phyloP scores from a whole-genome alignment of 2,113 vertebrate genomes.

The Neolamprologus sp. region DNA sequence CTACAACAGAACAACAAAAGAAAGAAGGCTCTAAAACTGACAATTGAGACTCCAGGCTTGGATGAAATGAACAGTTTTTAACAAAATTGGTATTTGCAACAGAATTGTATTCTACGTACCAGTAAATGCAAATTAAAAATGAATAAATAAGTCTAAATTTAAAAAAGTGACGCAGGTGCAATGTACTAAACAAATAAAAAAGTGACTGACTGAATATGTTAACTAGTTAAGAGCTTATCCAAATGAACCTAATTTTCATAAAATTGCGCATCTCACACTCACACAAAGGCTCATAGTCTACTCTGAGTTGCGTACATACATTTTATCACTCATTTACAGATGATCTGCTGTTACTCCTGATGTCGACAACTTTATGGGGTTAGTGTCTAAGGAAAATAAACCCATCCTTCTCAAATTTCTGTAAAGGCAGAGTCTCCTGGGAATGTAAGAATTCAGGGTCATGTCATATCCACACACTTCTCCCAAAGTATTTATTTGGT shows the following conservation, averaged over 20 bases:
- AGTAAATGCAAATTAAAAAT: background rate
- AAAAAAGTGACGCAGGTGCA: background rate
- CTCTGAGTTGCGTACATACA: background rate
- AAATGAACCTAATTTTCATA: background rate
- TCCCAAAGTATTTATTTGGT: background rate
- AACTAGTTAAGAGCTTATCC: background rate
- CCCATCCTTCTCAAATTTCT: constrained; percentile 3
- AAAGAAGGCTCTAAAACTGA: background rate
- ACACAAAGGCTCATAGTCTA: background rate
- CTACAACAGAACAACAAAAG: background rate
- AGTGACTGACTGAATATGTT: background rate
- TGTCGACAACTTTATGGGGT: background rate
- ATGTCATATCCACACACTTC: background rate
- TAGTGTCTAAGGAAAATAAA: constrained; percentile 1
- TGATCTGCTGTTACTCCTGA: background rate
- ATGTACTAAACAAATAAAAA: background rate
- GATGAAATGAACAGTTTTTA: background rate
- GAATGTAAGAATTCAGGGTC: constrained; percentile 18
- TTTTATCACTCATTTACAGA: background rate
- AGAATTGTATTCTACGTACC: background rate
- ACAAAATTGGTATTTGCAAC: background rate
- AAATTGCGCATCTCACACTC: background rate
- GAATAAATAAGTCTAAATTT: background rate
- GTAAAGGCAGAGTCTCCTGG: background rate
- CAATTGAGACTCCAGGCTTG: background rate